A percentile compares a stretch with the other conserved stretches of the same genome.
phyloP scores from a whole-genome alignment of 2,113 vertebrate genomes.

The Taxidea taxus region DNA sequence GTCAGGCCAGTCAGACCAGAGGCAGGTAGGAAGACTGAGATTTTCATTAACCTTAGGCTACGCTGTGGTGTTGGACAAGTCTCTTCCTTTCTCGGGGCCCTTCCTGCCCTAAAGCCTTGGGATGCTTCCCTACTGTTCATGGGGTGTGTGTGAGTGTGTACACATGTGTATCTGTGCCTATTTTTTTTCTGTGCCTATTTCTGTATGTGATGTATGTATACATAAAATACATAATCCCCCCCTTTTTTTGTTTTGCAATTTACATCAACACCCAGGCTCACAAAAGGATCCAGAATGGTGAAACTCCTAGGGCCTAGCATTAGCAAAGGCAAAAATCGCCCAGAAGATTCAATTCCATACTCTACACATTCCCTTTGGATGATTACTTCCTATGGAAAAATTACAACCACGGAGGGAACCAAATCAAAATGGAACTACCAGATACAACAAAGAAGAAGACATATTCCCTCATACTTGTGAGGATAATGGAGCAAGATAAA shows the following conservation, averaged over 20 bases:
- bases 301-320: background rate
- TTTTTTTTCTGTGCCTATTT: background rate
- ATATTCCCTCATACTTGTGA: background rate
- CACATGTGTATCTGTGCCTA: background rate
- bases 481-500: background rate
- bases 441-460: background rate
- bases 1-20: background rate
- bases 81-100: background rate
- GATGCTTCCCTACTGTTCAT: background rate
- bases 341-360: background rate
- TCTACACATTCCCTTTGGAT: background rate
- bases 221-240: background rate
- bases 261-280: background rate
- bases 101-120: background rate
- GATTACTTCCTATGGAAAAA: background rate
- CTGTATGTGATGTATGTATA: background rate
- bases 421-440: background rate
- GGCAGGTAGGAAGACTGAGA: background rate
- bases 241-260: background rate
- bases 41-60: background rate
- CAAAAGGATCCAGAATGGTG: background rate
- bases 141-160: background rate
- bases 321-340: background rate
- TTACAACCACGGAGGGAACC: background rate
- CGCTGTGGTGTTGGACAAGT: background rate